These are phyloP conservation scores for Leptinotarsa haldemani DNA, from an alignment of 2,888 invertebrate genomes.

Conservation along the genomic window DNA sequence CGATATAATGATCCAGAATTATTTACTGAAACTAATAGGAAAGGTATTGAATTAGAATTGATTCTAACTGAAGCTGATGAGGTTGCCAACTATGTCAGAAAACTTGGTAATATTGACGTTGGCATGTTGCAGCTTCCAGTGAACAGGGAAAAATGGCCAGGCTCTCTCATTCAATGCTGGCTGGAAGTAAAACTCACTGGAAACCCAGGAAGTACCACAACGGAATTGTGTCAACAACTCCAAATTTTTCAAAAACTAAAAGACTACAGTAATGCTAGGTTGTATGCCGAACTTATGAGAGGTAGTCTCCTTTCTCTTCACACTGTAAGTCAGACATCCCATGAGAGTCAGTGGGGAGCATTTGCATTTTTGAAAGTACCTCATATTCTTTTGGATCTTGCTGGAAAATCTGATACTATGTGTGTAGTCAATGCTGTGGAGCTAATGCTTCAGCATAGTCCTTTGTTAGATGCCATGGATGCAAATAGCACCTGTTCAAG, in stretches of 20 bases:
- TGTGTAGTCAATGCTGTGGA: conserved; percentile 84
- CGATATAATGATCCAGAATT: conserved; percentile 80
- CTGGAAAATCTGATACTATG: conserved; percentile 54
- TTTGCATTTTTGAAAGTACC: conserved; percentile 94
- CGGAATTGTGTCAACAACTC: conserved; percentile 83
- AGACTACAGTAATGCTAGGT: conserved; percentile 80
- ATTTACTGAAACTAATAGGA: conserved; percentile 69
- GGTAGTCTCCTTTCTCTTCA: conserved; percentile 91
- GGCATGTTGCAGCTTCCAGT: conserved; percentile 53
- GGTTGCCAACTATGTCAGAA: conserved; percentile 50
- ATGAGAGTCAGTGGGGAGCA: conserved; percentile 93
- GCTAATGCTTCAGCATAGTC: conserved; percentile 84
- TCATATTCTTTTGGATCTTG: conserved; percentile 72
- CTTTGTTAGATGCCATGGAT: conserved; percentile 89
- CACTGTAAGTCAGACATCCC: conserved; percentile 84
- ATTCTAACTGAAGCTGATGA: conserved; percentile 58
- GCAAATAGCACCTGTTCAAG: conserved; percentile 90
- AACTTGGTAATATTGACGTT: conserved; percentile 56
- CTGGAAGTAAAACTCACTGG: conserved; percentile 86
- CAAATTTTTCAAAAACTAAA: conserved; percentile 87
- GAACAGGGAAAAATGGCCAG: conserved; percentile 58
- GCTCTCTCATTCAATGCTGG: conserved; percentile 73
- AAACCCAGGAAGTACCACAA: conserved; percentile 86
- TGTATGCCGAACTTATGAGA: conserved; percentile 90
- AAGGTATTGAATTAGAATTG: conserved; percentile 79